Base-by-base conservation (phyloP, 1,140 invertebrate species). In the Tetramorium simillimum region DNA sequence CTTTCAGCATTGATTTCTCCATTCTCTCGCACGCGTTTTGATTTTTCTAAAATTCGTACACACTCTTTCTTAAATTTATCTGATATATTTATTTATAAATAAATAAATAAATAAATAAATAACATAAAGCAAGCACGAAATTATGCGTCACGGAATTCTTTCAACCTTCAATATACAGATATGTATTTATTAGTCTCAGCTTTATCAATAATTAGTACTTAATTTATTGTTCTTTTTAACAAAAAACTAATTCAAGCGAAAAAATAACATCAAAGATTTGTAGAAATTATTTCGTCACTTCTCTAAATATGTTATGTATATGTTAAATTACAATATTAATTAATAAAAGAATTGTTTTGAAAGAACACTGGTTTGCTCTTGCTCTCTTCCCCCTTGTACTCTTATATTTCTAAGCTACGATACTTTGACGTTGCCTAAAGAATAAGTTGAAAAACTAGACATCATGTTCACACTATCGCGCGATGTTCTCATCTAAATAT, bases 401-500 rank as follows among this genome's bases (percentile, higher is more conserved):
- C 56, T 73, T 37, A 56, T 12, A 58, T 73, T 40, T 58, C 12
- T 16, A 73, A 40, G n/a, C 4, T 53, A 33, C 33, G 4, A 33
- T 33, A 37, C 24, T 37, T 18, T 49, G 1, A 69, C 60, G 14
- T 43, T 5, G 21, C 18, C 24, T 33, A 46, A 43, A 62, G 33
- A 60, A 18, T 10, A 77, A 40, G 75, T 43, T 60, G 3, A 43
- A 63, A 18, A 49, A 78, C 18, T 37, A 60, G 16, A n/a, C 28
- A n/a, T 63, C 40, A 7, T 6, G n/a, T 40, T 63, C 37, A 62
- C 37, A 43, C 37, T 21, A 43, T 46, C 56, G 37, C 21, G 60
- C 43, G 43, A 49, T 49, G 10, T 9, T 78, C 18, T 33, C 46
- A 33, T 46, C 60, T 78, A 37, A 78, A 78, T 78, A 78, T 67